Percentiles rank a stretch among this genome's conserved stretches.
These are phyloP conservation scores for Acleris cristana DNA, from an alignment of 2,888 invertebrate genomes.

Conservation along the genomic window DNA sequence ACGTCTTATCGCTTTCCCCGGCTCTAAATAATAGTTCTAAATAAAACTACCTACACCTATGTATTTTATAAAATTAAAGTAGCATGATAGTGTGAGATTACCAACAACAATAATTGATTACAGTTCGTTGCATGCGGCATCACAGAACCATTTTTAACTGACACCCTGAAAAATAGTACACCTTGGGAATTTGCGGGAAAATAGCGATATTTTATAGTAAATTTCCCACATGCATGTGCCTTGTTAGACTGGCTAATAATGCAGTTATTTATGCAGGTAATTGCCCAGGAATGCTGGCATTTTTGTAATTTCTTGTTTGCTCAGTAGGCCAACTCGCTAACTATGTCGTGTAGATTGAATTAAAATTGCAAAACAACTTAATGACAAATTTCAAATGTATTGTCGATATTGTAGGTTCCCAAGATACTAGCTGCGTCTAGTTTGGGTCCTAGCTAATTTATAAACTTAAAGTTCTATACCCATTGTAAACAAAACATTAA, in stretches of 20 bases:
- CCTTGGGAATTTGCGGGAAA: slow-evolving; percentile 4
- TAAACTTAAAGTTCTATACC: too few relatives aligned
- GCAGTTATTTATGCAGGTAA: slow-evolving; percentile 27
- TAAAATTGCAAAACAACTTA: too few relatives aligned
- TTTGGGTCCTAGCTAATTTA: too few relatives aligned
- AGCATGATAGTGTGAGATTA: slow-evolving; percentile 12
- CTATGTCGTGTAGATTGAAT: not conserved
- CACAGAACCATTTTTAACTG: slow-evolving; percentile 6
- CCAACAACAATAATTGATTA: slow-evolving; percentile 21
- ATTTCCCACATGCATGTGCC: slow-evolving; percentile 19
- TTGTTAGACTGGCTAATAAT: slow-evolving; percentile 23
- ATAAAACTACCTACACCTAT: too few relatives aligned
- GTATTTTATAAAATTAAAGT: too few relatives aligned
- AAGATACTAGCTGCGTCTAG: too few relatives aligned
- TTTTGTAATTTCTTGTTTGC: slow-evolving; percentile 30
- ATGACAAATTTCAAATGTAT: too few relatives aligned
- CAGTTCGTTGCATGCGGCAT: slow-evolving; percentile 7
- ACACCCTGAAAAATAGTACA: slow-evolving; percentile 9
- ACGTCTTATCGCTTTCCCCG: too few relatives aligned
- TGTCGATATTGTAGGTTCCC: too few relatives aligned
- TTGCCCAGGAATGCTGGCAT: slow-evolving; percentile 30
- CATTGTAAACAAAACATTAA: too few relatives aligned
- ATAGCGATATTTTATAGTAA: not conserved
- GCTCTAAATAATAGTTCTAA: too few relatives aligned
- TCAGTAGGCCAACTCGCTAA: slow-evolving; percentile 18